A percentile compares a stretch with the other conserved stretches of the same genome.
These are phyloP conservation scores for Pyrrhura leucotis DNA, from an alignment of 2,797 vertebrate genomes.

Conservation along the genomic window DNA sequence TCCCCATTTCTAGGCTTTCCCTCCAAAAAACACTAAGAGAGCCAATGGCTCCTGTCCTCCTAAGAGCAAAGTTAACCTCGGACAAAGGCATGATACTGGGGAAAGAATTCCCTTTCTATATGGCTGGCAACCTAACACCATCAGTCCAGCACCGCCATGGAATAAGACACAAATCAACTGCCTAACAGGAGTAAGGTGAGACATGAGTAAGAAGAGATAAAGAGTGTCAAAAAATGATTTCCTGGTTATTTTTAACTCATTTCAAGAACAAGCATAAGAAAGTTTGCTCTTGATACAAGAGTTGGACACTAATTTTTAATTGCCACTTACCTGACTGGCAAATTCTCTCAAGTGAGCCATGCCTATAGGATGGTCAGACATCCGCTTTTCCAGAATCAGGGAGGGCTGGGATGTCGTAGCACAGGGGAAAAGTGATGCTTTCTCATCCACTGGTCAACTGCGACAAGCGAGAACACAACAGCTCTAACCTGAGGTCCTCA, in stretches of 20 bases:
- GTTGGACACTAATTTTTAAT: background rate
- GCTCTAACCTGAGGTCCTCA: background rate
- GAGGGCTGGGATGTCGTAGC: background rate
- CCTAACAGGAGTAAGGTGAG: background rate
- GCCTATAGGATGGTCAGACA: constrained; percentile 9
- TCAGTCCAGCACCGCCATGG: background rate
- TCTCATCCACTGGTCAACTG: constrained; percentile 19
- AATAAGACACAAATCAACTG: background rate
- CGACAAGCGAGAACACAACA: background rate
- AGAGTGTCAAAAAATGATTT: background rate
- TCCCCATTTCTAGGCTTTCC: background rate
- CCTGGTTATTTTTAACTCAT: background rate
- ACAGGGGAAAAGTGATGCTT: background rate
- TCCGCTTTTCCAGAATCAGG: background rate
- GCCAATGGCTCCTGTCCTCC: background rate
- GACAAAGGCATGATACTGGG: background rate
- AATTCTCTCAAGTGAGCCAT: constrained; percentile 79
- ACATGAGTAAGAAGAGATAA: background rate
- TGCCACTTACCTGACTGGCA: constrained; percentile 68
- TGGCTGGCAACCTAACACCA: background rate
- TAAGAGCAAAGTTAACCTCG: background rate
- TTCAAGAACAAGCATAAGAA: background rate
- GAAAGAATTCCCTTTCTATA: background rate
- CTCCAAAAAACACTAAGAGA: background rate
- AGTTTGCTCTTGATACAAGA: background rate